These are phyloP conservation scores for Alviniconcha strummeri DNA, from an alignment of 2,888 invertebrate genomes.

Conservation along the genomic window DNA sequence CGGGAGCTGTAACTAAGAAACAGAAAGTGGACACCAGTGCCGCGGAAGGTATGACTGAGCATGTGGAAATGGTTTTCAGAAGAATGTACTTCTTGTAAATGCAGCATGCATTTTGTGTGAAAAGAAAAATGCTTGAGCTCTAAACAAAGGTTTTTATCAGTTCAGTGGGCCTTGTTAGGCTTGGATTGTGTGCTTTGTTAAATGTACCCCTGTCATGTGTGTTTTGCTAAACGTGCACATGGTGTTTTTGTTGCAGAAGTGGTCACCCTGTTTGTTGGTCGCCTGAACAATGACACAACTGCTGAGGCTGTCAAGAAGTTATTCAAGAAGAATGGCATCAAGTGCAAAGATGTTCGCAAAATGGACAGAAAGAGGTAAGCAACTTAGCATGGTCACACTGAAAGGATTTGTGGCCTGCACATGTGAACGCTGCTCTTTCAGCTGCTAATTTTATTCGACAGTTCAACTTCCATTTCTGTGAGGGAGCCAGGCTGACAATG, in stretches of 20 bases:
- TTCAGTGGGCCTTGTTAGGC: background rate
- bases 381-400: too few species aligned
- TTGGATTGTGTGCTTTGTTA: background rate
- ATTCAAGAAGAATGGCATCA: constrained; percentile 34
- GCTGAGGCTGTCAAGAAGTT: constrained; percentile 32
- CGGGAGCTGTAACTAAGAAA: background rate
- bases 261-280: constrained; percentile 20
- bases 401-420: too few species aligned
- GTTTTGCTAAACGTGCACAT: background rate
- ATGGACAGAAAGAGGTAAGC: constrained; percentile 40
- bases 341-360: constrained; percentile 31
- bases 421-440: too few species aligned
- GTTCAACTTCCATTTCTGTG: too few species aligned
- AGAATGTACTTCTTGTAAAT: too few species aligned
- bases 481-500: too few species aligned
- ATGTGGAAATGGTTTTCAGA: too few species aligned
- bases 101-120: too few species aligned
- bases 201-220: too few species aligned
- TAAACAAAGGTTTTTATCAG: too few species aligned
- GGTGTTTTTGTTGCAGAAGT: background rate
- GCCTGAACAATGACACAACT: constrained; percentile 35
- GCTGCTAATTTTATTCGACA: too few species aligned
- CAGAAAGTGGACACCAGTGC: constrained; percentile 1
- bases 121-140: too few species aligned
- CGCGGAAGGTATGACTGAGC: background rate